Evolutionary conservation across 1,140 invertebrate species (phyloP), one percentile per base, ranked within the genome.

Genomic region (Drosophila pseudoobscura): DNA sequence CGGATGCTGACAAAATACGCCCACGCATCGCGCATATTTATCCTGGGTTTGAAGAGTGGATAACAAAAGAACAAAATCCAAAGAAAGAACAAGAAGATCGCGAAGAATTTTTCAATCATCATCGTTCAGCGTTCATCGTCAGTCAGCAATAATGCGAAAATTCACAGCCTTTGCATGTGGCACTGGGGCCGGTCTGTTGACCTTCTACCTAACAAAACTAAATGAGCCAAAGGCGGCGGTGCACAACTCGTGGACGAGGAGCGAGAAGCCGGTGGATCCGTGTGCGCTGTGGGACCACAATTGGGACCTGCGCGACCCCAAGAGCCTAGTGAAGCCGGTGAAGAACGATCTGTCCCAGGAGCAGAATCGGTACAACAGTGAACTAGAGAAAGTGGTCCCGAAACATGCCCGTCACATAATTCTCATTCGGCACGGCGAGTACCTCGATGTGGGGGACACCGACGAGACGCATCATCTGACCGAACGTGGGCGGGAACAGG

Each of bases 361-460:
- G 72, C 93, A 95, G 46, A 95, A 96, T 78, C 91, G 93, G 52
- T 93, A 92, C 43, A 95, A 95, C 87, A 92, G 94, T 78, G 90
- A 94, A 71, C 80, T 93, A 47, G 94, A 95, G 75, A 93, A 93
- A 11, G 90, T 92, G 4, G 95, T 93, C 69, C 92, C 97, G 1
- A 97, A 94, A 90, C 95, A 95, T 3, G 93, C 94, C 0, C 92
- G 98, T 39, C 96, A 99, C 91, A 91, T 99, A 31, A 94, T 99
- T 73, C 93, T 99, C 6, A 96, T 99, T 70, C 94, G 98, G 39
- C 98, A 99, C 93, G 98, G 98, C 0, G 98, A 99, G 90, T 99
- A 99, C 89, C 94, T 97, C 75, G 85, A 95, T 20, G 92, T 94
- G 24, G 97, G 96, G 1, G 92, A 92, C 45, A 94, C 91, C 15